phyloP scores from a whole-genome alignment of 2,797 vertebrate species.

The Coregonus sp. region DNA sequence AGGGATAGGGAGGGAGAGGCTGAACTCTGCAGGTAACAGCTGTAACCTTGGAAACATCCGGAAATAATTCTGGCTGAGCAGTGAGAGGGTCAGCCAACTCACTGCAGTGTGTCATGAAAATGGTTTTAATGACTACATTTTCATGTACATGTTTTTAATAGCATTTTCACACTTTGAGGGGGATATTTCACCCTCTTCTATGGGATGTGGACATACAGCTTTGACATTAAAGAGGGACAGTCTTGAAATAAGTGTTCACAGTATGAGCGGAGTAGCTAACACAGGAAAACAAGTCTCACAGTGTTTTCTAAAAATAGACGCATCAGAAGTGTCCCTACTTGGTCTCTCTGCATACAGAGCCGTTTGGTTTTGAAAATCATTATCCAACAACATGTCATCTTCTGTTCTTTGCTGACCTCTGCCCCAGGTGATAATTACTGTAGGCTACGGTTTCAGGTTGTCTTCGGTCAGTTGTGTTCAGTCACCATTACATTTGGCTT shows the following conservation, averaged over 20 bases:
- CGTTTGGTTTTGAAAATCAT: neutral
- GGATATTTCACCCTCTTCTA: no score
- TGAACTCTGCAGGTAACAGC: constrained; percentile 34
- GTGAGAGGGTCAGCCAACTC: neutral
- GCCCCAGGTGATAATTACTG: neutral
- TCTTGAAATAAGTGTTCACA: neutral
- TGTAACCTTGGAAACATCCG: constrained; percentile 32
- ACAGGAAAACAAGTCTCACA: neutral
- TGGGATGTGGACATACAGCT: neutral
- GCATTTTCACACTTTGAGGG: no score
- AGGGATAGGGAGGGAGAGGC: constrained; percentile 21
- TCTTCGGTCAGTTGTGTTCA: neutral
- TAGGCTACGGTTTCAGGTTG: no score
- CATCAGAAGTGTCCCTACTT: neutral
- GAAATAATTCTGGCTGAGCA: constrained; percentile 24
- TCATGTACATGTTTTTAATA: no score
- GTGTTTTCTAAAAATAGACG: neutral
- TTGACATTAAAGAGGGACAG: neutral
- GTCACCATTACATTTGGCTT: neutral
- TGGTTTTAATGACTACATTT: no score
- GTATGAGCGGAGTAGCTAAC: neutral
- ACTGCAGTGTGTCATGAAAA: no score
- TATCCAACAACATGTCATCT: neutral
- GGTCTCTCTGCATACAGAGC: neutral
- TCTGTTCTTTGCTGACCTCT: neutral